Evolutionary conservation across 53 echinoderm and acorn worm genomes (phyloP).

Genomic region (Hippasteria phrygiana): DNA sequence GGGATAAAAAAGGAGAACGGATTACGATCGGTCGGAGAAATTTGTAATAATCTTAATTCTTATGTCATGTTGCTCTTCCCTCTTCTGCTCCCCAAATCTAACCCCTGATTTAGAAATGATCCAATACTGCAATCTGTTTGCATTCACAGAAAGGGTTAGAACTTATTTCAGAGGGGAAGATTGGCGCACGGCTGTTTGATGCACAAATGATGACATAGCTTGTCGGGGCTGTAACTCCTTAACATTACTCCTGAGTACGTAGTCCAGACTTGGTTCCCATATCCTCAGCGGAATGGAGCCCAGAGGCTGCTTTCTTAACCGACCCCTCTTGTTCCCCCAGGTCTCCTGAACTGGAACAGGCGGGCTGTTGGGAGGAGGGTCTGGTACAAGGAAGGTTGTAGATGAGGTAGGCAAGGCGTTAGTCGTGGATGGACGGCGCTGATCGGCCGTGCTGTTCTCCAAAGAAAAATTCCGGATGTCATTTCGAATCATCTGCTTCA

Average conservation of each 20-base stretch:
- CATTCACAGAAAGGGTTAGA: not conserved
- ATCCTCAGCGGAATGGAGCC: slow-evolving; percentile 80
- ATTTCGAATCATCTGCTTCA: slow-evolving; percentile 62
- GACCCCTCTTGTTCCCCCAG: slow-evolving; percentile 32
- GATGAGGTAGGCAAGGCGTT: slow-evolving; percentile 18
- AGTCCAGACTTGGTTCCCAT: slow-evolving; percentile 93
- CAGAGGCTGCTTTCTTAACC: slow-evolving; percentile 68
- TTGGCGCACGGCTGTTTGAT: slow-evolving; percentile 35
- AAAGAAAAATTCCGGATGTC: slow-evolving; percentile 43
- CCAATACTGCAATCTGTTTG: not conserved
- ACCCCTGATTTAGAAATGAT: not conserved
- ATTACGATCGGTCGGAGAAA: no score
- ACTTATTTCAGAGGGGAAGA: slow-evolving; percentile 80
- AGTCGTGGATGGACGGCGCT: slow-evolving; percentile 31
- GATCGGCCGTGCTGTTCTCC: not conserved
- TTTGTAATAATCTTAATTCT: no score
- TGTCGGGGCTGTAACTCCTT: slow-evolving; percentile 82
- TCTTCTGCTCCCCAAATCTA: not conserved
- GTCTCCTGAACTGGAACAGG: slow-evolving; percentile 2
- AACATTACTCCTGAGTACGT: slow-evolving; percentile 74
- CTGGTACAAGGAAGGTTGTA: slow-evolving; percentile 15
- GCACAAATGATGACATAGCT: slow-evolving; percentile 52
- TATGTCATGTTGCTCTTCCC: no score
- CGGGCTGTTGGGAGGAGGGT: slow-evolving; percentile 42
- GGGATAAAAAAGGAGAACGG: no score